Conservation (phyloP, 1,140 invertebrate species). For the Drosophila insularis region DNA sequence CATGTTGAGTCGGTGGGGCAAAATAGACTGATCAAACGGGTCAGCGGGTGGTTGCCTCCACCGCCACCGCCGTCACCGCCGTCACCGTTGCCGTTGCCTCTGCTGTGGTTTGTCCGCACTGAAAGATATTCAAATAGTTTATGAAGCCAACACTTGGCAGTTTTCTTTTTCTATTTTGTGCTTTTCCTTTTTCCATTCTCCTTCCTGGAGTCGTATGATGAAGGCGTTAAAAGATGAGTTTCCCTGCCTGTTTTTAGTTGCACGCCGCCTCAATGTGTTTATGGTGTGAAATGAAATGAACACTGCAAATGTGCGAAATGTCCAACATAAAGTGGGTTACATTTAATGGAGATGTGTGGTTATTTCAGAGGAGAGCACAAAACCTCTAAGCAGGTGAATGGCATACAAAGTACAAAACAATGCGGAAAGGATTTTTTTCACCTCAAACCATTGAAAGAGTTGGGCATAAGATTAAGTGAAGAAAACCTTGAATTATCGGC, state of each 20-base stretch:
- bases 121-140: conserved; percentile 51
- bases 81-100: conserved; percentile 20
- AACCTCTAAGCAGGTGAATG: conserved; percentile 30
- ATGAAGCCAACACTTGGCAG: conserved; percentile 28
- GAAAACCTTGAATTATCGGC: not conserved
- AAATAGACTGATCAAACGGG: conserved; percentile 44
- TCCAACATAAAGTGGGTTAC: conserved; percentile 45
- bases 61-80: conserved; percentile 25
- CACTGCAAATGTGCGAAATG: conserved; percentile 55
- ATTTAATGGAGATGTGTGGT: conserved; percentile 49
- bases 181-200: not conserved
- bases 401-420: not conserved
- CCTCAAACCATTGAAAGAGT: not conserved
- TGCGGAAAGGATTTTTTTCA: not conserved
- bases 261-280: conserved; percentile 12
- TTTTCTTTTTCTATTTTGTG: conserved; percentile 20
- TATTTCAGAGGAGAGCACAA: conserved; percentile 1
- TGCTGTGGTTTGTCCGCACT: conserved; percentile 18
- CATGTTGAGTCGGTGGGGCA: conserved; percentile 22
- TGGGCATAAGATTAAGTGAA: not conserved
- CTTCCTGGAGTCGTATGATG: conserved; percentile 23
- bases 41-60: conserved; percentile 45
- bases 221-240: conserved; percentile 54
- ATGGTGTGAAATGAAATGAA: conserved; percentile 41
- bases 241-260: conserved; percentile 26